A percentile compares a stretch with the other conserved stretches of the same genome.
These are phyloP conservation scores for Fukomys damarensis DNA, from an alignment of 2,113 vertebrate species.

Conservation along the genomic window DNA sequence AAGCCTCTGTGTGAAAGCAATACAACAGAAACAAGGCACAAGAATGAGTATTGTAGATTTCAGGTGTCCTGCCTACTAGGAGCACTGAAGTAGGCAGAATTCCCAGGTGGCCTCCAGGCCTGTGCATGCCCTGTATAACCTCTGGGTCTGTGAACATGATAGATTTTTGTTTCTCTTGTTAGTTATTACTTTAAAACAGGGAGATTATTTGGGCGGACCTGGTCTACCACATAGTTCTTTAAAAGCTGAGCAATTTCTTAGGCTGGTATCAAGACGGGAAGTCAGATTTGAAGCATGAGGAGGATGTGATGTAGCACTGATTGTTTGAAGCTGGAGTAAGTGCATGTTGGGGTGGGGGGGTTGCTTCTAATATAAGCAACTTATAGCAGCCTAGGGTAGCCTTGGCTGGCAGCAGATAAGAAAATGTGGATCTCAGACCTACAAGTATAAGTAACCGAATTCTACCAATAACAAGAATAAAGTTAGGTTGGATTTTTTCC, in stretches of 20 bases:
- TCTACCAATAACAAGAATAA: not conserved
- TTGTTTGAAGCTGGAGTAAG: not conserved
- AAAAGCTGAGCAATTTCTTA: not conserved
- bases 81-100: not conserved
- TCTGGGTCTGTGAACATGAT: not conserved
- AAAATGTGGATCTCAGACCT: not conserved
- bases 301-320: not conserved
- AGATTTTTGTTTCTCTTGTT: not conserved
- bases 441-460: not conserved
- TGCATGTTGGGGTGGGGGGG: not conserved
- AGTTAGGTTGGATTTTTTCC: not conserved
- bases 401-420: not conserved
- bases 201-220: not conserved
- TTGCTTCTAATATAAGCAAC: not conserved
- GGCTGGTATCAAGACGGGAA: not conserved
- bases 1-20: not conserved
- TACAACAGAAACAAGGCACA: not conserved
- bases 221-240: not conserved
- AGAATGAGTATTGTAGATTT: not conserved
- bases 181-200: not conserved
- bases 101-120: too few species aligned
- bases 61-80: not conserved
- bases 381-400: too few species aligned
- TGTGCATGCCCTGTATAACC: not conserved
- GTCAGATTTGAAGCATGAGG: not conserved